Evolutionary conservation across 2,113 vertebrate genomes (phyloP), one percentile per base, ranked within the genome.

Genomic region (Ailuropoda melanoleuca): DNA sequence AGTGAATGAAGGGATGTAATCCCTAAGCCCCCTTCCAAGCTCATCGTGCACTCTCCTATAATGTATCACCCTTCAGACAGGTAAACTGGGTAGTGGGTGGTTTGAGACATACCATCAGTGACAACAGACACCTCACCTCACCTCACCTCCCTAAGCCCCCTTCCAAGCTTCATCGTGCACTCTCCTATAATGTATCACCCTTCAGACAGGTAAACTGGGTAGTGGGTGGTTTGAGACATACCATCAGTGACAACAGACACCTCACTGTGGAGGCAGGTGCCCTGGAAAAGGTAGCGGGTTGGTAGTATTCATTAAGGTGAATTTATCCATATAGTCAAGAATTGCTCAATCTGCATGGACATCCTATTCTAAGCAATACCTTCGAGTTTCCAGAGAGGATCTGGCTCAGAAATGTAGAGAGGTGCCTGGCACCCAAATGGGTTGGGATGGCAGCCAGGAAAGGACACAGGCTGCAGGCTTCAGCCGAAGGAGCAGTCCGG

Each of bases 271-370:
- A 90, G 60, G 31, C 53, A 89, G 60, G 50, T 58, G 43, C 75
- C 23, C 26, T 39, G 39, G 55, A 56, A 68, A 82, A 83, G n/a
- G 26, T 4, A 50, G 53, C 6, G 7, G 68, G 37, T 60, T 34
- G 48, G 62, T 39, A 17, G 46, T 64, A 58, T 81, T 95, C 43
- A 26, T 56, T 58, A 74, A 78, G 88, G 31, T 70, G 58, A 58
- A 37, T 60, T 50, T 93, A 74, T 78, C n/a, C 90, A 94, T 95
- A 74, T 11, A 83, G 31, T 17, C 19, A 96, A 75, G 26, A 84
- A 95, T 72, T 1, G 4, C 19, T 50, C 29, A 48, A 34, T 53
- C 75, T 64, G 78, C 64, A 37, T 74, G 5, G 31, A 81, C 19
- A 74, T 31, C 24, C 31, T n/a, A 31, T 10, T 78, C n/a, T 24